Evolutionary conservation across 35 echinoderm and acorn worm genomes (phyloP), one percentile per base, ranked within the genome.

Genomic region (Lytechinus pictus): DNA sequence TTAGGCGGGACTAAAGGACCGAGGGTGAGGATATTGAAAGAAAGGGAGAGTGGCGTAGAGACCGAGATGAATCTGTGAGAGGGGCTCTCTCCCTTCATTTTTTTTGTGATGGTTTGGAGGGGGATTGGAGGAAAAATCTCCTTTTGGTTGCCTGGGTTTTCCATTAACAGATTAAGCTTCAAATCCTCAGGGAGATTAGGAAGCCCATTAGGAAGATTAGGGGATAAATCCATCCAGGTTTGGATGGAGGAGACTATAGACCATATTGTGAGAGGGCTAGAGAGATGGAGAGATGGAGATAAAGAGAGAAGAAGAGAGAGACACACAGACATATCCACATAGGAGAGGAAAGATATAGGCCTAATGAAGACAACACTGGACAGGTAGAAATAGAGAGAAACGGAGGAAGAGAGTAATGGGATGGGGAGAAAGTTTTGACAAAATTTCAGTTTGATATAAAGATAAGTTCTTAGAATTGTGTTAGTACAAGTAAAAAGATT

Each of bases 121-220:
- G 95, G 53, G 95, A 91, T 92, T 92, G 54, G 52, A 54, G 90
- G 58, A 90, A 93, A 19, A 93, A 93, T 93, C 92, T 93, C 92
- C 53, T 57, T 93, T 93, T 55, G 92, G 92, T 93, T 93, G 92
- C 92, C 92, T 93, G 92, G 92, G 92, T 93, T 93, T 93, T 96
- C 95, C 95, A 96, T 96, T 96, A 96, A 96, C 95, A 96, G 95
- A 96, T 96, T 92, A 96, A 96, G 87, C 95, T 86, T 57, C 29
- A 71, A 96, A 96, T 91, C 95, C 95, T 66, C 55, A 10, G 95
- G 95, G 95, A 91, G 95, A 91, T 96, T 96, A 96, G 57, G 87
- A 52, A 92, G 95, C 87, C 95, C 95, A 96, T 96, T 96, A 96
- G 95, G 89, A 96, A 96, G 95, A 96, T 96, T 96, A 96, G 79